phyloP scores from a whole-genome alignment of 2,888 invertebrate species.

The Sminthurinus aureus region DNA sequence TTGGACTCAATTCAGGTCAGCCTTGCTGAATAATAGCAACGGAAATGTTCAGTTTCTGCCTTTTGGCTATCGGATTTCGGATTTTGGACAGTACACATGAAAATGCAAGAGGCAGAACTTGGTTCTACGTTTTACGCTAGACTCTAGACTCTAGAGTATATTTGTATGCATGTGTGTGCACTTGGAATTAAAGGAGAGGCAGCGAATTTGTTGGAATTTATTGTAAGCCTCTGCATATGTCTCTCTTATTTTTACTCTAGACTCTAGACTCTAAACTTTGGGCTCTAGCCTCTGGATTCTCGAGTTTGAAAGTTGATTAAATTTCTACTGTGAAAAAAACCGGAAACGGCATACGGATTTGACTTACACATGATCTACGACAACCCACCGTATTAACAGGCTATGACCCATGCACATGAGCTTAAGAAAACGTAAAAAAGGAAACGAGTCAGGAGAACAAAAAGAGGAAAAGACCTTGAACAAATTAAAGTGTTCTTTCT shows the following conservation, averaged over 20 bases:
- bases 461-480: background rate
- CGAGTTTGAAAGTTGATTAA: constrained; percentile 28
- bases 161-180: too few relatives aligned
- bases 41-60: too few relatives aligned
- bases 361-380: background rate
- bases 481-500: background rate
- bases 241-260: too few relatives aligned
- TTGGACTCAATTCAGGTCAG: too few relatives aligned
- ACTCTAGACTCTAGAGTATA: background rate
- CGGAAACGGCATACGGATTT: constrained; percentile 32
- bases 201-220: background rate
- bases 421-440: constrained; percentile 14
- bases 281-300: background rate
- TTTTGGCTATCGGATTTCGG: too few relatives aligned
- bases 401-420: background rate
- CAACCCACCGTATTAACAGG: too few relatives aligned
- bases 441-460: background rate
- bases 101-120: background rate
- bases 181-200: background rate
- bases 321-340: constrained; percentile 26
- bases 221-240: too few relatives aligned
- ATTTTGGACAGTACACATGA: too few relatives aligned
- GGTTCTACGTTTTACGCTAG: background rate
- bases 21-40: too few relatives aligned
- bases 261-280: too few relatives aligned